Conservation (phyloP, 2,888 invertebrate species). For the Dyspetes luteomarginatus region DNA sequence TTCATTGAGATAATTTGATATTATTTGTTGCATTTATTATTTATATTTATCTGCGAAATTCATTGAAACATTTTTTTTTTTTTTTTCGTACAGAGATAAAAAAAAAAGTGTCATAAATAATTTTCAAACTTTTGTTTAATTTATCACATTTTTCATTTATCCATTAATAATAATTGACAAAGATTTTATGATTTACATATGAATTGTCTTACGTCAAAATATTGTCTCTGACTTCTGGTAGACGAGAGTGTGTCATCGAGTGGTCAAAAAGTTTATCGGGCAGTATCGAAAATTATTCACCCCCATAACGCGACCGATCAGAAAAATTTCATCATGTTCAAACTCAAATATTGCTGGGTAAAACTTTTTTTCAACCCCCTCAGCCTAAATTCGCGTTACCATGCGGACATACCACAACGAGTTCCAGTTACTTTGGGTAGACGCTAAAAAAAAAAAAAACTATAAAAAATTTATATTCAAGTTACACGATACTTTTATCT, state of each 20-base stretch:
- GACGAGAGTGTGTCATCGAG: not conserved
- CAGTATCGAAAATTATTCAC: not conserved
- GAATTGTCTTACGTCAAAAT: slow-evolving; percentile 8
- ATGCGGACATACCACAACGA: not conserved
- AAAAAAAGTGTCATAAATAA: no score
- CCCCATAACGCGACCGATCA: no score
- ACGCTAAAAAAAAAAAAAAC: not conserved
- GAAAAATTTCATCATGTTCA: slow-evolving; percentile 1
- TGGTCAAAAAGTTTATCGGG: not conserved
- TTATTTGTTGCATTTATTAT: no score
- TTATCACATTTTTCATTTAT: not conserved
- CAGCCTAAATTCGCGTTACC: not conserved
- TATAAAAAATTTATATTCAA: not conserved
- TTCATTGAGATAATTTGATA: no score
- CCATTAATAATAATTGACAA: no score
- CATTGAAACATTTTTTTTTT: not conserved
- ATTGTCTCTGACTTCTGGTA: not conserved
- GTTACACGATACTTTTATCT: not conserved
- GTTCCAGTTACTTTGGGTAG: no score
- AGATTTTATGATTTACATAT: not conserved
- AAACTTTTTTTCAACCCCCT: not conserved
- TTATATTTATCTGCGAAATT: no score
- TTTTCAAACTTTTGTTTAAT: not conserved
- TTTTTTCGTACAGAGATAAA: no score
- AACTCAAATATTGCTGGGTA: not conserved